Percentiles rank a stretch among this genome's conserved stretches.
Conservation (phyloP, 1,140 invertebrate genomes). For the Choristoneura fumiferana region DNA sequence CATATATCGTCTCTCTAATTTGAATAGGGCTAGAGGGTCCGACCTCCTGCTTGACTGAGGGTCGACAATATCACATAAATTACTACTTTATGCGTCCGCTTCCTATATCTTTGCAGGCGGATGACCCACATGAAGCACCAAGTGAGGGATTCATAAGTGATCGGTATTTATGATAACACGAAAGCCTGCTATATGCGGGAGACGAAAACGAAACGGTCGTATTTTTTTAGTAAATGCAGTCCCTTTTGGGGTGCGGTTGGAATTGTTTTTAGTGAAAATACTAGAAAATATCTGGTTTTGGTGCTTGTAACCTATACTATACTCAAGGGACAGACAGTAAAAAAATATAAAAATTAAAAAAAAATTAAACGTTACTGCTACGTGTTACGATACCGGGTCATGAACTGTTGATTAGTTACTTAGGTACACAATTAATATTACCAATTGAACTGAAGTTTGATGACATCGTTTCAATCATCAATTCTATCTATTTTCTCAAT, state of each 20-base stretch:
- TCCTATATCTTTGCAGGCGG: conserved; percentile 30
- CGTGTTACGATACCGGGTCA: too few relatives aligned
- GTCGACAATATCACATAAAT: conserved; percentile 48
- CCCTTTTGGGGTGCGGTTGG: neutral
- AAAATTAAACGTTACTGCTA: too few relatives aligned
- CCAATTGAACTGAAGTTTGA: too few relatives aligned
- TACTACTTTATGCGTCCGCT: conserved; percentile 45
- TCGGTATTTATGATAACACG: conserved; percentile 17
- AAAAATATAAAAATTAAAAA: too few relatives aligned
- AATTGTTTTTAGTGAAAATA: conserved; percentile 3
- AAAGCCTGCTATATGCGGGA: conserved; percentile 14
- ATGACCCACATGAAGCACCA: conserved; percentile 22
- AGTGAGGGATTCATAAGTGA: conserved; percentile 18
- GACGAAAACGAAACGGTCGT: conserved; percentile 9
- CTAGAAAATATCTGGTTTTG: neutral
- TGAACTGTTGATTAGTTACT: too few relatives aligned
- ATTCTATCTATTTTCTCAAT: too few relatives aligned
- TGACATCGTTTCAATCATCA: too few relatives aligned
- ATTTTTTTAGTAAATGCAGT: conserved; percentile 15
- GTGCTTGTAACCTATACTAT: too few relatives aligned
- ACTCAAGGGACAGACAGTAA: too few relatives aligned
- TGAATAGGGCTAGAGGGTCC: conserved; percentile 42
- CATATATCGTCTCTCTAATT: conserved; percentile 43
- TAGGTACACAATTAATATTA: too few relatives aligned
- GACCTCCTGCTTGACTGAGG: conserved; percentile 38